phyloP scores from a whole-genome alignment of 2,888 invertebrate species.

The Cantharis lateralis region DNA sequence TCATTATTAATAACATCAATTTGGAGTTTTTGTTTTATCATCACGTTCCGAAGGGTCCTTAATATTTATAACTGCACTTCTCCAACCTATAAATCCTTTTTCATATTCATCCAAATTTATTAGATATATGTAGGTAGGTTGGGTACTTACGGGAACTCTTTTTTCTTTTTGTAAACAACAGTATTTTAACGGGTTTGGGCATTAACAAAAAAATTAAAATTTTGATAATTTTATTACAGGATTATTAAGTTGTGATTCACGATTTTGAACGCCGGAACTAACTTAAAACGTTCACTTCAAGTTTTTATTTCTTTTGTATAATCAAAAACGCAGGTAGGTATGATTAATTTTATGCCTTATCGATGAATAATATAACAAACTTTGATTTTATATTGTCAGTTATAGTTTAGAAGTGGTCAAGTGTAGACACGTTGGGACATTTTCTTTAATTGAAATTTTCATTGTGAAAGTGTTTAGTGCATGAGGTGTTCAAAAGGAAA shows the following conservation, averaged over 20 bases:
- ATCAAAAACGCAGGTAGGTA: neutral
- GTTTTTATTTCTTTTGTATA: neutral
- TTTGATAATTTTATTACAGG: neutral
- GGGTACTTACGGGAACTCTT: too few species aligned
- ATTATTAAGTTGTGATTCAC: neutral
- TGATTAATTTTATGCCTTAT: neutral
- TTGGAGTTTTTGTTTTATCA: neutral
- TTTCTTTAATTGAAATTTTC: neutral
- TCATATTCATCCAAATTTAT: neutral
- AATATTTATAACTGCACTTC: neutral
- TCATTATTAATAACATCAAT: neutral
- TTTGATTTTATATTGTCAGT: neutral
- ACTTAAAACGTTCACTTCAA: neutral
- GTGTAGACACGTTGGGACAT: neutral
- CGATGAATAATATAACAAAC: neutral
- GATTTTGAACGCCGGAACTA: neutral
- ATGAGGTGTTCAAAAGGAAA: neutral
- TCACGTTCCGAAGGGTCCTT: neutral
- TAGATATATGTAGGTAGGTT: too few species aligned
- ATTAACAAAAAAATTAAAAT: neutral
- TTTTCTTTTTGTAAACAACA: too few species aligned
- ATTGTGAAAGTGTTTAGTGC: neutral
- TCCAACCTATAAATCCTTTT: neutral
- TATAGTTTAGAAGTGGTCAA: too few species aligned
- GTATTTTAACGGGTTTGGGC: neutral